Percentiles rank a stretch among this genome's conserved stretches.
Conservation (phyloP, 2,888 invertebrate genomes). For the Anthophora plumipes region DNA sequence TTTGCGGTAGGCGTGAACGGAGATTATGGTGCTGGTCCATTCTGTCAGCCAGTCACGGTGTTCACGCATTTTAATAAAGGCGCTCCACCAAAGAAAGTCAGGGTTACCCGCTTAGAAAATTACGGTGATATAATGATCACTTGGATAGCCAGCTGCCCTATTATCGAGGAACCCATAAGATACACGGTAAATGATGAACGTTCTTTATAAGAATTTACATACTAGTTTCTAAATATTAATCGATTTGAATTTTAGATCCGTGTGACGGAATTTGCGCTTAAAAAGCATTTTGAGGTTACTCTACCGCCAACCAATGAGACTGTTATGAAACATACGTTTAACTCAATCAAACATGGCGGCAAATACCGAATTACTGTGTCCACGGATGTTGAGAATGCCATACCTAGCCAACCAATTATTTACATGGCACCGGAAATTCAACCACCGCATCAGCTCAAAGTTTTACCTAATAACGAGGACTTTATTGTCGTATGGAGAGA, state of each 20-base stretch:
- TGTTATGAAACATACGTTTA: constrained; percentile 86
- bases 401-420: constrained; percentile 85
- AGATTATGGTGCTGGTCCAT: constrained; percentile 89
- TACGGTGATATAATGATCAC: constrained; percentile 86
- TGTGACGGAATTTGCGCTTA: constrained; percentile 85
- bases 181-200: constrained; percentile 87
- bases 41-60: constrained; percentile 86
- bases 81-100: constrained; percentile 90
- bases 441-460: constrained; percentile 88
- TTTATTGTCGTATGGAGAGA: constrained; percentile 89
- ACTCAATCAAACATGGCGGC: constrained; percentile 86
- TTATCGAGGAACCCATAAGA: constrained; percentile 84
- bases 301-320: constrained; percentile 85
- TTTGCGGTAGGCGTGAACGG: constrained; percentile 89
- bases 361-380: constrained; percentile 86
- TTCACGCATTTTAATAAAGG: constrained; percentile 88
- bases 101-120: constrained; percentile 83
- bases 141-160: constrained; percentile 91
- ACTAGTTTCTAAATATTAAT: background rate
- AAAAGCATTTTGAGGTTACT: constrained; percentile 85
- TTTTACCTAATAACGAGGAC: constrained; percentile 87
- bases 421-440: constrained; percentile 87
- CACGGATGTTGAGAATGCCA: constrained; percentile 85
- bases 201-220: background rate
- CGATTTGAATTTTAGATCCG: constrained; percentile 83